A percentile compares a stretch with the other conserved stretches of the same genome.
These are phyloP conservation scores for Asteroscopus sphinx DNA, from an alignment of 2,888 invertebrate species.

Conservation along the genomic window DNA sequence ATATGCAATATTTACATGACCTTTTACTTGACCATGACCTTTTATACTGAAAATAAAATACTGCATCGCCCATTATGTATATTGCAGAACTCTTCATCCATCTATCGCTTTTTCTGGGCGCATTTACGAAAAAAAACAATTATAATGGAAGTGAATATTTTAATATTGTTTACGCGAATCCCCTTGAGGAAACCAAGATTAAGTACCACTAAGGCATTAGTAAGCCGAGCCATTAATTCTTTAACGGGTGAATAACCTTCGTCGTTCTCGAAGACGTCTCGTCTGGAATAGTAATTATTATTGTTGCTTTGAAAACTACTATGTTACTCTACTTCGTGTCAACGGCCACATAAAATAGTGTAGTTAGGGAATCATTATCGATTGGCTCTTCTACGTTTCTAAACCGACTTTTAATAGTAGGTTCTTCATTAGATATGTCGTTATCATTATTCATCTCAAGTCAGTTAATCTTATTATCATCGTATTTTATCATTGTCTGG, in stretches of 20 bases:
- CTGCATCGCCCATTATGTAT: slow-evolving; percentile 8
- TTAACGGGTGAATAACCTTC: slow-evolving; percentile 83
- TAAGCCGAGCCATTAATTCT: slow-evolving; percentile 81
- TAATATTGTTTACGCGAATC: slow-evolving; percentile 69
- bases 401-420: background rate
- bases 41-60: slow-evolving; percentile 7
- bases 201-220: slow-evolving; percentile 76
- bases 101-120: slow-evolving; percentile 1
- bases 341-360: slow-evolving; percentile 61
- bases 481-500: too few species aligned
- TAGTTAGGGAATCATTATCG: slow-evolving; percentile 40
- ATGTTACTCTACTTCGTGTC: slow-evolving; percentile 66
- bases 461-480: background rate
- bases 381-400: slow-evolving; percentile 2
- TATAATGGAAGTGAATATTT: slow-evolving; percentile 56
- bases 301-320: slow-evolving; percentile 71
- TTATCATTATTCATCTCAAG: background rate
- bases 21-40: background rate
- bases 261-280: slow-evolving; percentile 72
- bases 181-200: slow-evolving; percentile 73
- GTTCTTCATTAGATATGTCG: background rate
- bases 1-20: slow-evolving; percentile 12
- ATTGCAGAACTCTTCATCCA: background rate
- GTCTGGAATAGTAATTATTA: slow-evolving; percentile 86
- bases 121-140: slow-evolving; percentile 32